Conservation (phyloP, 2,888 invertebrate genomes). For the Drosophila bunnanda region DNA sequence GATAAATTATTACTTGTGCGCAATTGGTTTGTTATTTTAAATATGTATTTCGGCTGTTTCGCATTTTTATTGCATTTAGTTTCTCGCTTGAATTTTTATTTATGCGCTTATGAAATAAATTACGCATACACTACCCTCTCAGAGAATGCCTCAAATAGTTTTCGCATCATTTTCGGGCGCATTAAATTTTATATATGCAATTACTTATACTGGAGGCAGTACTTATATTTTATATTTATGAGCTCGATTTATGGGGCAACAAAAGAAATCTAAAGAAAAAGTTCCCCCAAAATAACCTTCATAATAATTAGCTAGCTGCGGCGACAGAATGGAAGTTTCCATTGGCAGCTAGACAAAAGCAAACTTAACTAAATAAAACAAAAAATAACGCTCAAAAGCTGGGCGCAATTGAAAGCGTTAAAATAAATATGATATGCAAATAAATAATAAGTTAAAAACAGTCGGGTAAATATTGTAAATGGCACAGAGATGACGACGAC, state of each 20-base stretch:
- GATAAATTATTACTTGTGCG: conserved; percentile 77
- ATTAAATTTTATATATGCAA: conserved; percentile 78
- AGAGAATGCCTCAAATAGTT: conserved; percentile 68
- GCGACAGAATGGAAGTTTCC: conserved; percentile 36
- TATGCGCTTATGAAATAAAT: conserved; percentile 78
- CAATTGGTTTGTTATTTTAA: conserved; percentile 75
- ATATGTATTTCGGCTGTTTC: conserved; percentile 63
- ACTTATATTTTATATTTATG: conserved; percentile 76
- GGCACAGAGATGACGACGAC: conserved; percentile 43
- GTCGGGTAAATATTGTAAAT: conserved; percentile 51
- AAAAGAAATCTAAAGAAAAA: conserved; percentile 58
- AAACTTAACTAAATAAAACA: conserved; percentile 67
- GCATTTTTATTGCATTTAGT: conserved; percentile 74
- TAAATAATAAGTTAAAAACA: conserved; percentile 54
- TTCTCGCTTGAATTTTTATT: conserved; percentile 73
- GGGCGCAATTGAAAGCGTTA: conserved; percentile 40
- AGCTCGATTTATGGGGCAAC: conserved; percentile 40
- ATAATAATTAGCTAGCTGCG: conserved; percentile 18
- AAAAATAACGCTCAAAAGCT: conserved; percentile 23
- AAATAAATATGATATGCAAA: conserved; percentile 57
- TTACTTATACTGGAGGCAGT: conserved; percentile 64
- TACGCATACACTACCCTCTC: conserved; percentile 61
- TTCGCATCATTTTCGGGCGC: conserved; percentile 77
- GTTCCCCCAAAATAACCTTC: conserved; percentile 8
- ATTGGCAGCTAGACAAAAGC: conserved; percentile 47